Conservation (phyloP, 2,113 vertebrate species). For the Pogonocichla stellata region DNA sequence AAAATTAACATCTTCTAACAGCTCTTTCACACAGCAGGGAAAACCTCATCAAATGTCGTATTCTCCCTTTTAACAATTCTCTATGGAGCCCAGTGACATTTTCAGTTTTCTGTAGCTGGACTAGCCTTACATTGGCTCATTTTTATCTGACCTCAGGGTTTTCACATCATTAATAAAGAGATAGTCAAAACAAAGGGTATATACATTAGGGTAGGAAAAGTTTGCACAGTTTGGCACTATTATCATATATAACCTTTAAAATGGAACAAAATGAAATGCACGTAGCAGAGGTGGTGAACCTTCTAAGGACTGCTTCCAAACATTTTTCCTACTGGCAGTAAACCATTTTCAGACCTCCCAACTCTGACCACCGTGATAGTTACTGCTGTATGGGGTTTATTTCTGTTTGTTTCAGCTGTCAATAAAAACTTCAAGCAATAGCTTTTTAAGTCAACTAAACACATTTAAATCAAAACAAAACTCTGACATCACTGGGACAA, state of each 20-base stretch:
- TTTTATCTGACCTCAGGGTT: constrained; percentile 64
- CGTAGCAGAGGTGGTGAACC: constrained; percentile 45
- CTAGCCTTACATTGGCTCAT: constrained; percentile 46
- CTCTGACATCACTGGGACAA: not conserved
- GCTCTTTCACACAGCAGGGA: not conserved
- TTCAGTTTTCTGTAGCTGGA: constrained; percentile 35
- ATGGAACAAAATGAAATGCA: constrained; percentile 47
- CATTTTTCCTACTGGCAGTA: constrained; percentile 56
- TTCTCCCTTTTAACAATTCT: not conserved
- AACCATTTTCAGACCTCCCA: constrained; percentile 71
- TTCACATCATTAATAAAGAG: constrained; percentile 71
- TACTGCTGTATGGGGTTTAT: constrained; percentile 35
- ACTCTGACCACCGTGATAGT: constrained; percentile 66
- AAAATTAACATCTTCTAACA: not conserved
- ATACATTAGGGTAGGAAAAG: constrained; percentile 33
- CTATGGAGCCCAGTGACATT: not conserved
- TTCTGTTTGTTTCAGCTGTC: constrained; percentile 64
- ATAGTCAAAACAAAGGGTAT: constrained; percentile 66
- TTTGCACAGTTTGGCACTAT: constrained; percentile 53
- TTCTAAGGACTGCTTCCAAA: constrained; percentile 52
- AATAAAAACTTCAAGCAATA: constrained; percentile 65
- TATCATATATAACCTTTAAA: constrained; percentile 35
- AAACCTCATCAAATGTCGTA: not conserved
- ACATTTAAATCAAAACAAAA: not conserved
- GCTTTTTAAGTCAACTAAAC: constrained; percentile 34